A percentile compares a stretch with the other conserved stretches of the same genome.
These are phyloP conservation scores for Ctenodactylus gundi DNA, from an alignment of 2,113 vertebrate genomes.

Conservation along the genomic window DNA sequence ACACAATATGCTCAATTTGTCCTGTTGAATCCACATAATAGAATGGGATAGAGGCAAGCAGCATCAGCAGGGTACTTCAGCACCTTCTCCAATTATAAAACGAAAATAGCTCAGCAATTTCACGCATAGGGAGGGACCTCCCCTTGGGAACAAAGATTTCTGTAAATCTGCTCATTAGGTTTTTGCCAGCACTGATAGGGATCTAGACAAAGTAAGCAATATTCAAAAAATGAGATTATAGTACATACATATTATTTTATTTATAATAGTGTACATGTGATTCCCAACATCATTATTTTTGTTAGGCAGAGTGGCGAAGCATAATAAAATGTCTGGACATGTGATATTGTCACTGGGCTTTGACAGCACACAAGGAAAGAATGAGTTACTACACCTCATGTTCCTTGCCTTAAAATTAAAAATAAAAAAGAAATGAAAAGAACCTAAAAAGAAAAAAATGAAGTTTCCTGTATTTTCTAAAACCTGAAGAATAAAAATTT, in stretches of 20 bases:
- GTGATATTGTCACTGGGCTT: not conserved
- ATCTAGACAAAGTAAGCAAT: not conserved
- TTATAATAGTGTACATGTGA: not conserved
- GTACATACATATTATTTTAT: not conserved
- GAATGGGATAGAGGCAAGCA: not conserved
- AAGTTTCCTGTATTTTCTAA: not conserved
- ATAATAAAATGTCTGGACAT: not conserved
- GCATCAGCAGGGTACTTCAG: not conserved
- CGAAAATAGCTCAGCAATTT: constrained; percentile 41
- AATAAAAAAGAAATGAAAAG: not conserved
- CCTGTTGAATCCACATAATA: constrained; percentile 16
- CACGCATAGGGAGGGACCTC: not conserved
- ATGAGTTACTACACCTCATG: not conserved
- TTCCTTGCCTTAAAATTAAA: not conserved
- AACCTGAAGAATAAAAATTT: not conserved
- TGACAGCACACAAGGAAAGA: not conserved
- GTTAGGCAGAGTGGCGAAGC: not conserved
- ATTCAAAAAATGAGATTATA: not conserved
- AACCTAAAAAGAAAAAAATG: not conserved
- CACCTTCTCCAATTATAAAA: constrained; percentile 31
- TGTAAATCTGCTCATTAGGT: not conserved
- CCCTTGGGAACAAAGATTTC: not conserved
- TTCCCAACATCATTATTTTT: not conserved
- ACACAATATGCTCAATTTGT: not conserved
- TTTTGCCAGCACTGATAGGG: not conserved